phyloP scores from a whole-genome alignment of 2,113 vertebrate species.

The Notechis scutatus region DNA sequence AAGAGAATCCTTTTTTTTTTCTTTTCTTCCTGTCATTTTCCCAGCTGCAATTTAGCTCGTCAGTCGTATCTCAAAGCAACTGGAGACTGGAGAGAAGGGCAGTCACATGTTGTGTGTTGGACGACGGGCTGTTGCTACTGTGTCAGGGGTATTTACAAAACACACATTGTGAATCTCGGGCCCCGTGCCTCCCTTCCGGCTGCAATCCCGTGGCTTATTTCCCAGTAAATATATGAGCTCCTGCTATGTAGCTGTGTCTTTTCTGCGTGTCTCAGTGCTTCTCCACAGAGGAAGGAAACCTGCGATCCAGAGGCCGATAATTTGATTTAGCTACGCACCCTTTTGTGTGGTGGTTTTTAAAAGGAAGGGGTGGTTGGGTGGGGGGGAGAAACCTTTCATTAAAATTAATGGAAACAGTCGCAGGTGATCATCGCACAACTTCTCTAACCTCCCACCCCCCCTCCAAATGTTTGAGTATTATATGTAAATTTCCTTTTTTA shows the following conservation, averaged over 20 bases:
- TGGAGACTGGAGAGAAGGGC: background rate
- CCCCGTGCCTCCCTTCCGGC: background rate
- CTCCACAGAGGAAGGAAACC: background rate
- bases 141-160: background rate
- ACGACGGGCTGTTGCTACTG: background rate
- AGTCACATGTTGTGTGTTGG: background rate
- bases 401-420: conserved; percentile 38
- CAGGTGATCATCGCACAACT: background rate
- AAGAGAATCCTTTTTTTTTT: too few relatives aligned
- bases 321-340: background rate
- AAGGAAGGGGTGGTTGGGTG: background rate
- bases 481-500: background rate
- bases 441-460: conserved; percentile 4
- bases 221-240: background rate
- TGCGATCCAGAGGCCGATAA: background rate
- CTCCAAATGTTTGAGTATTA: background rate
- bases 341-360: background rate
- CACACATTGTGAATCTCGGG: rapidly evolving
- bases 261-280: background rate
- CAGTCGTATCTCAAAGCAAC: background rate
- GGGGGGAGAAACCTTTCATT: background rate
- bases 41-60: too few relatives aligned
- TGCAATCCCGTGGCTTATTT: background rate
- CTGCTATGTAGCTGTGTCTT: background rate
- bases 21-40: background rate